phyloP scores from a whole-genome alignment of 2,797 vertebrate species.

The Tokudaia muenninki region DNA sequence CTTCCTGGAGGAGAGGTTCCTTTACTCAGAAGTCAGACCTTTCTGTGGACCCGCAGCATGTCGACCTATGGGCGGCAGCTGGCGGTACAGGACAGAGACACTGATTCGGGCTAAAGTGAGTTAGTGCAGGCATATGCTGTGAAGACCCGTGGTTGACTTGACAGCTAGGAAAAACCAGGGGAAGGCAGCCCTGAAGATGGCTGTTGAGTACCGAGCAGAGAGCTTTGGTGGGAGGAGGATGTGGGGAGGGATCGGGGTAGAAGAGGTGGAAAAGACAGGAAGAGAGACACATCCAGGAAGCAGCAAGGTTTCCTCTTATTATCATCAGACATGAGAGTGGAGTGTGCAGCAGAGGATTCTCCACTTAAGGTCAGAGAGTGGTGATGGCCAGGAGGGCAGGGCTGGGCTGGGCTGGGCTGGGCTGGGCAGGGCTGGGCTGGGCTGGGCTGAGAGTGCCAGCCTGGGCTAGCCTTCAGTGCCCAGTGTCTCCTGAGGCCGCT shows the following conservation, averaged over 20 bases:
- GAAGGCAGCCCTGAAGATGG: background rate
- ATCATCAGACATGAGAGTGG: background rate
- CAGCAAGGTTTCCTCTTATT: background rate
- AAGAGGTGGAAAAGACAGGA: background rate
- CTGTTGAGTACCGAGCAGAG: background rate
- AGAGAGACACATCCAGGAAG: background rate
- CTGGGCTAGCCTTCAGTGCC: background rate
- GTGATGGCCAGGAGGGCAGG: background rate
- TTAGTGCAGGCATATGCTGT: fast-evolving
- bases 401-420: background rate
- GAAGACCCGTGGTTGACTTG: background rate
- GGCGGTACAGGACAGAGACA: background rate
- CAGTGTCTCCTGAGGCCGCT: fast-evolving
- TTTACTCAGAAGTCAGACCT: background rate
- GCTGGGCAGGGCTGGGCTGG: background rate
- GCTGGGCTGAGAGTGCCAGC: no score
- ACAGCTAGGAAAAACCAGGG: background rate
- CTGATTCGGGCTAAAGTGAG: background rate
- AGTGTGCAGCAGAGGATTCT: background rate
- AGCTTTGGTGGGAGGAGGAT: background rate
- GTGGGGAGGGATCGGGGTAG: background rate
- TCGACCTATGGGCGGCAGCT: background rate
- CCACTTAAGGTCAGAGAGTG: background rate
- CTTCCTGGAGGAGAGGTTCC: background rate
- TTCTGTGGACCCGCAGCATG: background rate